Evolutionary conservation across 2,888 invertebrate genomes (phyloP), one percentile per base, ranked within the genome.

Genomic region (Pomacea canaliculata): DNA sequence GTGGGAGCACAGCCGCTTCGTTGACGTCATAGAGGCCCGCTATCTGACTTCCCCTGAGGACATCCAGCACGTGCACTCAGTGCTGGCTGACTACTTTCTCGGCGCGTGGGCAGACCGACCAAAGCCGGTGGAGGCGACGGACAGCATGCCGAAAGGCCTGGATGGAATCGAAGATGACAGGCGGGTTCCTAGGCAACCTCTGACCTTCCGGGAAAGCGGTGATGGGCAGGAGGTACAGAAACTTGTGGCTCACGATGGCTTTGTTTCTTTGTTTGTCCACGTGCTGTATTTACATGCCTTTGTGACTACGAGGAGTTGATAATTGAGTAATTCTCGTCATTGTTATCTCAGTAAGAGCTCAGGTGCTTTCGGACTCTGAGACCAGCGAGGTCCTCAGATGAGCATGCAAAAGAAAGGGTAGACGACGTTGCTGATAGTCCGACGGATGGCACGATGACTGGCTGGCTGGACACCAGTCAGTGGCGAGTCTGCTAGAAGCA

Each of bases 71-170:
- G 79, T 88, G 7, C 90, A 91, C 81, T 86, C 86, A 0, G 76
- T 83, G 73, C 79, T 91, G 48, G 90, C 90, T 3, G 90, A 90
- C 77, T 91, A 90, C 82, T 90, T 88, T 78, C 81, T 89, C 16
- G 90, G 89, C 70, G 85, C 83, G 9, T 89, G 89, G 89, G 82
- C 84, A 3, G 81, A 79, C 9, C 80, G 79, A 70, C 75, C 81
- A 13, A 88, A 86, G 73, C 86, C 86, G 23, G 80, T 84, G 9
- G 73, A 79, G 37, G 56, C 56, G 46, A 10, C 48, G 4, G 73
- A 70, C 12, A 3, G 5, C 37, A 37, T 37, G 37, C 37, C 37
- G 37, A 37, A 37, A 5, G 73, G 75, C 23, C 10, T 13, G 51
- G 51, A 16, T 16, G 83, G 79, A 37, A 80, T 78, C 59, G 82